Evolutionary conservation across 2,797 vertebrate genomes (phyloP).

Genomic region (Gambelia wislizenii): DNA sequence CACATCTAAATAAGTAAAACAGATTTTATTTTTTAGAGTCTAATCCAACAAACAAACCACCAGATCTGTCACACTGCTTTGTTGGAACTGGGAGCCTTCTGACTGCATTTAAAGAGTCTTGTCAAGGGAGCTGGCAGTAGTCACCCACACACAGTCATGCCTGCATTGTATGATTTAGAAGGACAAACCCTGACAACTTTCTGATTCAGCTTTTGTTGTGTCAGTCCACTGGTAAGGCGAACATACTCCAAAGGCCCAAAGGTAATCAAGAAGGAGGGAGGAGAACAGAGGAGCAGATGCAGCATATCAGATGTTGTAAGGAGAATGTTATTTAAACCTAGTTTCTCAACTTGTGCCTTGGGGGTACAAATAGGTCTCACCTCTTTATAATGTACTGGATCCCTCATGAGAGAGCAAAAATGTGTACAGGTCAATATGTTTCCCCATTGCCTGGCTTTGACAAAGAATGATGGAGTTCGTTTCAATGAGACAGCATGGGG

Average conservation of each 20-base stretch:
- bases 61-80: neutral
- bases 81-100: neutral
- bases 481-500: conserved; percentile 44
- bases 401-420: conserved; percentile 29
- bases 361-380: conserved; percentile 21
- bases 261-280: conserved; percentile 22
- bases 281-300: accelerated
- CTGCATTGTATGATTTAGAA: conserved; percentile 36
- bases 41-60: neutral
- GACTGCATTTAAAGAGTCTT: conserved; percentile 44
- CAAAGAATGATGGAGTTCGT: conserved; percentile 64
- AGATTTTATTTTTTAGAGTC: neutral
- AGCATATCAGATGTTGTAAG: neutral
- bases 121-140: conserved; percentile 40
- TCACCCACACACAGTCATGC: neutral
- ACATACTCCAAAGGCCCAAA: conserved; percentile 31
- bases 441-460: conserved; percentile 46
- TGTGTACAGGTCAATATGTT: conserved; percentile 24
- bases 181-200: conserved; percentile 63
- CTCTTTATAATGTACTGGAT: conserved; percentile 43
- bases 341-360: conserved; percentile 20
- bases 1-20: conserved; percentile 14
- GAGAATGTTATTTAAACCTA: conserved; percentile 47
- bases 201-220: conserved; percentile 55
- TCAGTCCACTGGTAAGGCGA: conserved; percentile 10